These are phyloP conservation scores for Drosophila gunungcola DNA, from an alignment of 1,140 invertebrate species.

Conservation along the genomic window DNA sequence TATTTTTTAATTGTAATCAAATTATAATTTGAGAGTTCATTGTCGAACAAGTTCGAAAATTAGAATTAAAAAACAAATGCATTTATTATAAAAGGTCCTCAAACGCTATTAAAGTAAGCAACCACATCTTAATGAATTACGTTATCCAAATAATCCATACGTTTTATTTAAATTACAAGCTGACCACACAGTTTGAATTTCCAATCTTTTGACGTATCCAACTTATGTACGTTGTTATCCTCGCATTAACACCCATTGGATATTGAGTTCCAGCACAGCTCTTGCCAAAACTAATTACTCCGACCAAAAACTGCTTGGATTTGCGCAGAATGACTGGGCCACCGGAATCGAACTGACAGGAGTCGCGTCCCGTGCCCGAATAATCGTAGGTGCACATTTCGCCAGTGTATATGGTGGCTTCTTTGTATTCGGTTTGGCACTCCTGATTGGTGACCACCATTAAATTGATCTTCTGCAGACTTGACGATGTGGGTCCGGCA, in stretches of 20 bases:
- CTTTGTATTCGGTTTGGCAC: conserved; percentile 60
- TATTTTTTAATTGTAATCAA: too few species aligned
- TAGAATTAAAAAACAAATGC: too few species aligned
- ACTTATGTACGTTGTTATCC: conserved; percentile 87
- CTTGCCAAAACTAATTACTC: conserved; percentile 88
- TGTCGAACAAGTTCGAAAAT: too few species aligned
- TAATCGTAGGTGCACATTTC: conserved; percentile 80
- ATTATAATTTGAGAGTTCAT: too few species aligned
- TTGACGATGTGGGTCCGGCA: conserved; percentile 49
- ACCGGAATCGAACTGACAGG: conserved; percentile 81
- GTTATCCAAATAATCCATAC: neutral
- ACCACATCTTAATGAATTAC: neutral
- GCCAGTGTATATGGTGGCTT: conserved; percentile 35
- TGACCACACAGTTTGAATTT: conserved; percentile 56
- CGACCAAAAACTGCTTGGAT: conserved; percentile 84
- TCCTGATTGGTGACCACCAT: conserved; percentile 58
- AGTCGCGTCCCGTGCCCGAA: conserved; percentile 58
- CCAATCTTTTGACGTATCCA: conserved; percentile 86
- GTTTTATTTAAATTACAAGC: conserved; percentile 28
- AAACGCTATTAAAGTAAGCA: too few species aligned
- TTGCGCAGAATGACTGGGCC: conserved; percentile 64
- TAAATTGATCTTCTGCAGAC: conserved; percentile 65
- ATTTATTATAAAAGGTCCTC: too few species aligned
- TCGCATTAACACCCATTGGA: conserved; percentile 88
- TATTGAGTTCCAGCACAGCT: conserved; percentile 85